Conservation (phyloP, 2,888 invertebrate species). For the Liposcelis brunnea region DNA sequence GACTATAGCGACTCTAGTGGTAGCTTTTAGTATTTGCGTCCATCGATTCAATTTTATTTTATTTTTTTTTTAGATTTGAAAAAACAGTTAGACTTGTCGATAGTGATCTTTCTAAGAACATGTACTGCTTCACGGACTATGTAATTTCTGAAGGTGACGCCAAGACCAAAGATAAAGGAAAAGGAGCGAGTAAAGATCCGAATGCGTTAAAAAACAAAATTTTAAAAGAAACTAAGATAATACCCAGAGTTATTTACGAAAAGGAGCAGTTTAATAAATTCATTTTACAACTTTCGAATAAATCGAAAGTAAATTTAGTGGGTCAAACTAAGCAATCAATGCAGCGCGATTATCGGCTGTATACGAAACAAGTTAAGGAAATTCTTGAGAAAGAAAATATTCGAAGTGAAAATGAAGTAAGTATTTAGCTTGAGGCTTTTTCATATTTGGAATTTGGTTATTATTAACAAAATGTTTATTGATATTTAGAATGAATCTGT, state of each 20-base stretch:
- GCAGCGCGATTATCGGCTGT: constrained; percentile 1
- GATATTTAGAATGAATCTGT: too few species aligned
- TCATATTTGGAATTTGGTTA: too few species aligned
- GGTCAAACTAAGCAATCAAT: constrained; percentile 1
- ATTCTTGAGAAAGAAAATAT: constrained; percentile 2
- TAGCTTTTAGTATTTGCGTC: too few species aligned
- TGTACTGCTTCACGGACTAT: constrained; percentile 6
- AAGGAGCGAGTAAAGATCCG: constrained; percentile 21
- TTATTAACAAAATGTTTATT: too few species aligned
- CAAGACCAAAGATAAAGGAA: constrained; percentile 21
- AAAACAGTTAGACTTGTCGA: constrained; percentile 3
- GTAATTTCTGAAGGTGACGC: constrained; percentile 16
- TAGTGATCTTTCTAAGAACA: not conserved
- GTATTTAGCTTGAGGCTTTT: too few species aligned
- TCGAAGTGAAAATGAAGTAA: too few species aligned
- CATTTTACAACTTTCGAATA: constrained; percentile 18
- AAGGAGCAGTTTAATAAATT: constrained; percentile 37
- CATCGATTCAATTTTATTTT: not conserved
- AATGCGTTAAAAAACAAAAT: constrained; percentile 21
- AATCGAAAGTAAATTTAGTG: constrained; percentile 18
- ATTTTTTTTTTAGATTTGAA: not conserved
- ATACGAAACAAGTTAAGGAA: not conserved
- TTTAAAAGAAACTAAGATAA: constrained; percentile 33
- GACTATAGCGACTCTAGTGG: too few species aligned
- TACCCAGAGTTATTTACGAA: constrained; percentile 45